Conservation (phyloP, 2,888 invertebrate genomes). For the Bembecia ichneumoniformis region DNA sequence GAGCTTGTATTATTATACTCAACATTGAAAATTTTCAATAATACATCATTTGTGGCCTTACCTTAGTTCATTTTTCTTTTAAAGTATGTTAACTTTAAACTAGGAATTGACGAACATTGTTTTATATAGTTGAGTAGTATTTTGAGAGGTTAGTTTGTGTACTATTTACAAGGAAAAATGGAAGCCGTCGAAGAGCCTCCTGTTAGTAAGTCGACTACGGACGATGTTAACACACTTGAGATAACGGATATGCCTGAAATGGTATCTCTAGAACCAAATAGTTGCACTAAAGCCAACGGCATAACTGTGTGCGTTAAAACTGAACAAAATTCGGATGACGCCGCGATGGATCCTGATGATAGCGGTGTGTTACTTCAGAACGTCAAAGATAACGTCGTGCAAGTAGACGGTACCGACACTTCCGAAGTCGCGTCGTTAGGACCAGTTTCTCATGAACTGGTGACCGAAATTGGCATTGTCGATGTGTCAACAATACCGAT, state of each 20-base stretch:
- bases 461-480: neutral
- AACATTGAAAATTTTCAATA: no score
- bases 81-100: no score
- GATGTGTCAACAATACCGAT: neutral
- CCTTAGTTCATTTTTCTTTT: no score
- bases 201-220: conserved; percentile 21
- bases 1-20: no score
- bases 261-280: conserved; percentile 28
- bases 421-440: neutral
- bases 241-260: conserved; percentile 21
- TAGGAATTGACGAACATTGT: neutral
- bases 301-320: conserved; percentile 28
- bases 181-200: conserved; percentile 33
- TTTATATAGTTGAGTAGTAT: neutral
- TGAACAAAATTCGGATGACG: conserved; percentile 5
- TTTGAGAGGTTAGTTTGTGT: conserved; percentile 1
- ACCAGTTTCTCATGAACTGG: neutral
- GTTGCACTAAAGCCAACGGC: conserved; percentile 52
- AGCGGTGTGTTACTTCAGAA: neutral
- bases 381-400: neutral
- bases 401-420: neutral
- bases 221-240: conserved; percentile 29
- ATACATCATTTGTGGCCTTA: neutral
- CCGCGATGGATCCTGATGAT: neutral
- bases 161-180: conserved; percentile 18